Evolutionary conservation across 2,113 vertebrate species (phyloP).

Genomic region (Phylloscopus trochilus): DNA sequence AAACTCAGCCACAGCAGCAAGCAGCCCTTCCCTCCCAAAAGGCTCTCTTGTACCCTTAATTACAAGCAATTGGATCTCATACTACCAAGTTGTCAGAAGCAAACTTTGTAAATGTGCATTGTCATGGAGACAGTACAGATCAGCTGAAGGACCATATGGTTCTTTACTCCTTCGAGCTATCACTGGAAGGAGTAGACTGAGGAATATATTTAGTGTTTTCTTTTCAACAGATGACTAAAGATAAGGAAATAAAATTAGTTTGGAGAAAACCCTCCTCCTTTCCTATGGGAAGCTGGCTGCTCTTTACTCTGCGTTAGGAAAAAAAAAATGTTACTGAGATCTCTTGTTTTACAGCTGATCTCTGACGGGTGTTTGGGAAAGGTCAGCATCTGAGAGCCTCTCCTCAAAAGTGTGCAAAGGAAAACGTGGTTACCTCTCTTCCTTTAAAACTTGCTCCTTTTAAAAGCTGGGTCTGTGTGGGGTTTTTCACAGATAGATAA

Average conservation of each 20-base stretch:
- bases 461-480: neutral
- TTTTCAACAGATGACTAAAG: conserved; percentile 64
- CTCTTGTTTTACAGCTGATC: conserved; percentile 6
- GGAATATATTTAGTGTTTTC: conserved; percentile 63
- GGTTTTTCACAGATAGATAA: neutral
- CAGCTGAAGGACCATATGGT: conserved; percentile 67
- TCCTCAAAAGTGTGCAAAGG: neutral
- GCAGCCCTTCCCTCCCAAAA: neutral
- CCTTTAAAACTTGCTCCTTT: neutral
- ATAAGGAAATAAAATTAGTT: conserved; percentile 67
- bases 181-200: conserved; percentile 64
- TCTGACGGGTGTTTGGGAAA: neutral
- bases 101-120: conserved; percentile 67
- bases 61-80: neutral
- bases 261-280: conserved; percentile 59
- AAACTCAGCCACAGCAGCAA: neutral
- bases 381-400: neutral
- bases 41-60: neutral
- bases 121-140: conserved; percentile 67
- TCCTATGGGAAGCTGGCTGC: conserved; percentile 40
- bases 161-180: conserved; percentile 70
- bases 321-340: conserved; percentile 33
- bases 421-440: neutral
- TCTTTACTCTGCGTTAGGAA: conserved; percentile 32
- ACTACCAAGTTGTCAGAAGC: conserved; percentile 25